Evolutionary conservation across 2,113 vertebrate genomes (phyloP).

Genomic region (Campylomormyrus tamandua): DNA sequence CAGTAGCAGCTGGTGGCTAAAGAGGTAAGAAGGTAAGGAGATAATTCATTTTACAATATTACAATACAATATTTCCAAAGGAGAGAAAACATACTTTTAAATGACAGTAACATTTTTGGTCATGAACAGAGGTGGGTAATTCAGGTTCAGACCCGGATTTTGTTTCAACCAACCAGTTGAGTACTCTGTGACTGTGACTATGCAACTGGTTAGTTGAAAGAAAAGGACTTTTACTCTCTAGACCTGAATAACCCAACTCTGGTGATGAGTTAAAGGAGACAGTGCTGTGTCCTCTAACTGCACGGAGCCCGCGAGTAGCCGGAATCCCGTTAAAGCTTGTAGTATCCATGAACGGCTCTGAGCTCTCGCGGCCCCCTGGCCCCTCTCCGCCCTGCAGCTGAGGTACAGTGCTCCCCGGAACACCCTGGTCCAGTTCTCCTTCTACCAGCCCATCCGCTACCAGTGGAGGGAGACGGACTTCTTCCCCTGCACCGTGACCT

Average conservation of each 20-base stretch:
- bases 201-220: too few relatives aligned
- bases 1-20: not conserved
- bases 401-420: slow-evolving; percentile 71
- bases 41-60: not conserved
- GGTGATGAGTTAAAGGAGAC: too few relatives aligned
- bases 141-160: too few relatives aligned
- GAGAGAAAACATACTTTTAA: not conserved
- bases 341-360: too few relatives aligned
- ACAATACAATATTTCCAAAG: not conserved
- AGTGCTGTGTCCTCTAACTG: too few relatives aligned
- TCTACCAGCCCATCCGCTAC: slow-evolving; percentile 76
- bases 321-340: too few relatives aligned
- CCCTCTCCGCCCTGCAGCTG: slow-evolving; percentile 58
- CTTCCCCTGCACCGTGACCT: slow-evolving; percentile 73
- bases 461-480: slow-evolving; percentile 77
- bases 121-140: too few relatives aligned
- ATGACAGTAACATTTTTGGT: not conserved
- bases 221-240: too few relatives aligned
- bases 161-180: too few relatives aligned
- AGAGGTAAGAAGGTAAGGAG: not conserved
- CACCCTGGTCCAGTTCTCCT: slow-evolving; percentile 78
- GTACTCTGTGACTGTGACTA: too few relatives aligned
- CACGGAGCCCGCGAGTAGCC: too few relatives aligned
- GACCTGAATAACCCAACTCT: too few relatives aligned
- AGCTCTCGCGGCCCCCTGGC: not conserved